These are phyloP conservation scores for Drosophila helvetica DNA, from an alignment of 2,888 invertebrate genomes.

Conservation along the genomic window DNA sequence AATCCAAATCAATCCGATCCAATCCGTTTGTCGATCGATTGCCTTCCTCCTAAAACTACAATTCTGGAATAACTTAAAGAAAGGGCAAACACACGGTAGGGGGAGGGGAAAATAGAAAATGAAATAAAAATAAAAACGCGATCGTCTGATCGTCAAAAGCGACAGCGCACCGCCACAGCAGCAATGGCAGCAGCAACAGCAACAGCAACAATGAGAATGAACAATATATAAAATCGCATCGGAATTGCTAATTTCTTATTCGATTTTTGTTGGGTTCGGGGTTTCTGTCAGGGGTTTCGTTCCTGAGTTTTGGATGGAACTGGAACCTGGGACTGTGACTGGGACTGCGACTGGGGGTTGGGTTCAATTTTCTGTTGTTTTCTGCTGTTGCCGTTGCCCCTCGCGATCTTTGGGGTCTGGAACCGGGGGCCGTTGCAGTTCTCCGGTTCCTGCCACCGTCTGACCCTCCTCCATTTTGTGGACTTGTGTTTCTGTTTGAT, in stretches of 20 bases:
- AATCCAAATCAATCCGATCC: slow-evolving; percentile 27
- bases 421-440: not conserved
- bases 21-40: slow-evolving; percentile 42
- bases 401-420: slow-evolving; percentile 1
- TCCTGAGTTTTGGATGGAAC: slow-evolving; percentile 21
- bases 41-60: slow-evolving; percentile 22
- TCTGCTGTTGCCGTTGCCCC: not conserved
- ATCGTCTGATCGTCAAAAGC: slow-evolving; percentile 71
- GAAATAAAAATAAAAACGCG: slow-evolving; percentile 76
- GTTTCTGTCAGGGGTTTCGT: slow-evolving; percentile 30
- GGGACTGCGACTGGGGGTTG: slow-evolving; percentile 2
- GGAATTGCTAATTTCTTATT: slow-evolving; percentile 80
- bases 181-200: slow-evolving; percentile 24
- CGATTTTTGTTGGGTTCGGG: slow-evolving; percentile 54
- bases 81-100: not conserved
- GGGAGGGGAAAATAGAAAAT: slow-evolving; percentile 63
- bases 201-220: slow-evolving; percentile 67
- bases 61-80: slow-evolving; percentile 29
- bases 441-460: slow-evolving; percentile 21
- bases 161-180: slow-evolving; percentile 3
- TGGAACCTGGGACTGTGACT: not conserved
- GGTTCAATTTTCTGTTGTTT: not conserved
- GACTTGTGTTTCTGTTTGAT: slow-evolving; percentile 57
- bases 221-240: slow-evolving; percentile 79
- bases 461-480: slow-evolving; percentile 38